A percentile compares a stretch with the other conserved stretches of the same genome.
phyloP scores from a whole-genome alignment of 2,888 invertebrate species.

The Eupithecia centaureata region DNA sequence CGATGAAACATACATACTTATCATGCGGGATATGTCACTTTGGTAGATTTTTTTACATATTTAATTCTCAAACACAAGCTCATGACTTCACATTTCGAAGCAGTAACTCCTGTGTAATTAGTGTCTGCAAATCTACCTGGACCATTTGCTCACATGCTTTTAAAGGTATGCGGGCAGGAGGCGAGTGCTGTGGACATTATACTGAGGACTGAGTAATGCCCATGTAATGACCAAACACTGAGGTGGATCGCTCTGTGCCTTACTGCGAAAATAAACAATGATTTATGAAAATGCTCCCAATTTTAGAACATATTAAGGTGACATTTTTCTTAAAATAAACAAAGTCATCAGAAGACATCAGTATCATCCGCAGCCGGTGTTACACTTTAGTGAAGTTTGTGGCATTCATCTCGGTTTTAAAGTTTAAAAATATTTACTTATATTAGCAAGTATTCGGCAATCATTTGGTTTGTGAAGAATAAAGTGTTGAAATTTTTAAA shows the following conservation, averaged over 20 bases:
- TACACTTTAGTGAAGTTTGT: background rate
- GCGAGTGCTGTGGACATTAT: conserved; percentile 18
- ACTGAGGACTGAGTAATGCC: conserved; percentile 12
- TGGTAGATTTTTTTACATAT: too few species aligned
- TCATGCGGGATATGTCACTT: too few species aligned
- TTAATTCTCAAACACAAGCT: background rate
- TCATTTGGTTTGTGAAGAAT: too few species aligned
- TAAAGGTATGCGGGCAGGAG: conserved; percentile 24
- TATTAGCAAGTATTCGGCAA: too few species aligned
- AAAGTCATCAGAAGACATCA: background rate
- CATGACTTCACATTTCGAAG: background rate
- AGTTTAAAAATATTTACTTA: too few species aligned
- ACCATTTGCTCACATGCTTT: conserved; percentile 23
- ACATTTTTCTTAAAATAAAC: background rate
- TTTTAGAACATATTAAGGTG: background rate
- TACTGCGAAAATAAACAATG: conserved; percentile 14
- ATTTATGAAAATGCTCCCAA: background rate
- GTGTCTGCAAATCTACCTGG: conserved; percentile 4
- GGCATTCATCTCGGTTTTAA: background rate
- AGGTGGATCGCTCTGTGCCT: background rate
- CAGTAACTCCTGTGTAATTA: conserved; percentile 12
- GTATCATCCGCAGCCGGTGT: background rate
- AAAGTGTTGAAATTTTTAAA: too few species aligned
- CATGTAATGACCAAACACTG: background rate
- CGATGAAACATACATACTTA: too few species aligned